Base-by-base conservation (phyloP, 2,797 vertebrate species). In the Agapornis canus region DNA sequence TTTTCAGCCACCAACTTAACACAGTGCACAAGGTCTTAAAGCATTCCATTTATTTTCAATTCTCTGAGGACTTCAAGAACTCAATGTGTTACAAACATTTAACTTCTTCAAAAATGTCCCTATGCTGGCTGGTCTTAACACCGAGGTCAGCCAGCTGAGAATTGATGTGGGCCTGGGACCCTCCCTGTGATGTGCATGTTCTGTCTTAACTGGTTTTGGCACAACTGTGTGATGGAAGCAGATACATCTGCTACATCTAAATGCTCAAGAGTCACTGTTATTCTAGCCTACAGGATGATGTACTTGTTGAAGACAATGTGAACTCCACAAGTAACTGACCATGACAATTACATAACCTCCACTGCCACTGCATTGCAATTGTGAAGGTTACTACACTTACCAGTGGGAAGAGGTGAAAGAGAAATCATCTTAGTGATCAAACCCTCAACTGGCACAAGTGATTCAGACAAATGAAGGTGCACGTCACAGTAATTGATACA, bases 101-200 rank as follows among this genome's bases (percentile, higher is more conserved):
- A 42, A 2, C 49, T 60, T 73, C 45, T 37, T 70, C 42, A 43
- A 18, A 84, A 37, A 48, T 3, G 22, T 6, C 18, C 12, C 3
- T 43, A 1, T 39, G 10, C 26, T 49, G 17, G 9, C 26, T 37
- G 18, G 13, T 39, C 54, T 89, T 37, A 32, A 32, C 35, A 40
- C 26, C 20, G 13, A 70, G 9, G 27, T 52, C n/a, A 77, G 45
- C 3, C 42, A 92, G 79, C 5, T 43, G 45, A 84, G 25, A 11
- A 32, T 1, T 2, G 2, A 8, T 39, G 27, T 1, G 5, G 27
- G 25, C 22, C 39, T 45, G 47, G 39, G 10, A 78, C 14, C 6
- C 21, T 3, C 20, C 17, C 42, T 54, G 23, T 25, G 43, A 40
- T 54, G 26, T 17, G 13, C 13, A 13, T 6, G 10, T 10, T 61